Percentiles rank a stretch among this genome's conserved stretches.
Conservation (phyloP, 2,797 vertebrate genomes). For the Sebastiscus albofasciatus region DNA sequence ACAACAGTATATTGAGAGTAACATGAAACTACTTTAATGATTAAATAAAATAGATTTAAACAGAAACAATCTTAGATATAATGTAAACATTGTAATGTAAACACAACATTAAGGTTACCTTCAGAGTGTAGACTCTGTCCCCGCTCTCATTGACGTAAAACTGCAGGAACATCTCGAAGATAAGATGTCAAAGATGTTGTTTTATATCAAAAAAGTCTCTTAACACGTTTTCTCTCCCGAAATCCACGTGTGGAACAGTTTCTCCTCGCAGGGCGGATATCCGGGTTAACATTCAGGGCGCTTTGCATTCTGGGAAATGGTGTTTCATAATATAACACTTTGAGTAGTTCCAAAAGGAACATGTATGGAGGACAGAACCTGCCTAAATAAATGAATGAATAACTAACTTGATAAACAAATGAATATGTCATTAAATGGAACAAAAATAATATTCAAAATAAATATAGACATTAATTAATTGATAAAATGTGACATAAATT, state of each 20-base stretch:
- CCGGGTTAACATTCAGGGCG: not conserved
- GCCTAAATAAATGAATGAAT: too few relatives aligned
- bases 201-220: rapidly evolving
- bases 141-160: slow-evolving; percentile 87
- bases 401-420: too few relatives aligned
- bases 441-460: too few relatives aligned
- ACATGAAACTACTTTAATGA: not conserved
- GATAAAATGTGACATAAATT: too few relatives aligned
- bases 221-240: rapidly evolving
- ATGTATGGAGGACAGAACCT: too few relatives aligned
- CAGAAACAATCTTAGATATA: not conserved
- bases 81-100: too few relatives aligned
- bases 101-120: slow-evolving; percentile 75
- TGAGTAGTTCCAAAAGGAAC: not conserved
- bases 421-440: too few relatives aligned
- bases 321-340: not conserved
- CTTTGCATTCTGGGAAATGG: slow-evolving; percentile 56
- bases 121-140: slow-evolving; percentile 89
- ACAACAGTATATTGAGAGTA: rapidly evolving
- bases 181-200: rapidly evolving
- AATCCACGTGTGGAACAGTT: slow-evolving; percentile 50
- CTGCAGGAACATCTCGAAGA: slow-evolving; percentile 87
- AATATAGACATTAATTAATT: too few relatives aligned
- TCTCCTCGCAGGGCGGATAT: slow-evolving; percentile 35
- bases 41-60: rapidly evolving